Evolutionary conservation across 2,888 invertebrate species (phyloP).

Genomic region (Pheosia tremula): DNA sequence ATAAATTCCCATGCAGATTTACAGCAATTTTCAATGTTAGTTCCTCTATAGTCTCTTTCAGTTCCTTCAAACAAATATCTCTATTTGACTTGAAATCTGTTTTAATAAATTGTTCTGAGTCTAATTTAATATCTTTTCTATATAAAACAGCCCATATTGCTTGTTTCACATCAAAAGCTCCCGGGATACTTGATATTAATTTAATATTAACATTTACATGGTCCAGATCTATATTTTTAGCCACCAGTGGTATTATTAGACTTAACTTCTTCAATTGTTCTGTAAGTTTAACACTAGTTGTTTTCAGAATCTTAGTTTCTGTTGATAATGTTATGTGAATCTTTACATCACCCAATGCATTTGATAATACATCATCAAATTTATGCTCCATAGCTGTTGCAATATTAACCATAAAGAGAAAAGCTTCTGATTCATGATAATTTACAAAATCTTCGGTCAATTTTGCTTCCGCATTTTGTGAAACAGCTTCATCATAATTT

Average conservation of each 20-base stretch:
- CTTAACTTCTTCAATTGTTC: conserved; percentile 51
- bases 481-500: conserved; percentile 57
- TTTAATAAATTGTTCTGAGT: conserved; percentile 66
- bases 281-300: conserved; percentile 53
- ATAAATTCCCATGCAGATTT: conserved; percentile 48
- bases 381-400: conserved; percentile 41
- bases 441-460: conserved; percentile 56
- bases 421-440: conserved; percentile 53
- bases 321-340: conserved; percentile 59
- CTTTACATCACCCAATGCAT: conserved; percentile 39
- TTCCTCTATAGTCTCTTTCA: conserved; percentile 42
- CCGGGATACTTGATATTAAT: conserved; percentile 61
- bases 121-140: conserved; percentile 47
- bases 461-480: conserved; percentile 43
- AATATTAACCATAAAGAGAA: conserved; percentile 58
- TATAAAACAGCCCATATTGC: conserved; percentile 61
- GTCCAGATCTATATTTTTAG: conserved; percentile 25
- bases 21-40: conserved; percentile 42
- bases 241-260: conserved; percentile 54
- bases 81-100: conserved; percentile 28
- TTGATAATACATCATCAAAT: conserved; percentile 40
- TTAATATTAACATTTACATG: conserved; percentile 54
- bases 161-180: conserved; percentile 53
- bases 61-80: conserved; percentile 39
- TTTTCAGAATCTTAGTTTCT: conserved; percentile 51